Evolutionary conservation across 2,797 vertebrate species (phyloP), one percentile per base, ranked within the genome.

Genomic region (Syndactyla subalaris): DNA sequence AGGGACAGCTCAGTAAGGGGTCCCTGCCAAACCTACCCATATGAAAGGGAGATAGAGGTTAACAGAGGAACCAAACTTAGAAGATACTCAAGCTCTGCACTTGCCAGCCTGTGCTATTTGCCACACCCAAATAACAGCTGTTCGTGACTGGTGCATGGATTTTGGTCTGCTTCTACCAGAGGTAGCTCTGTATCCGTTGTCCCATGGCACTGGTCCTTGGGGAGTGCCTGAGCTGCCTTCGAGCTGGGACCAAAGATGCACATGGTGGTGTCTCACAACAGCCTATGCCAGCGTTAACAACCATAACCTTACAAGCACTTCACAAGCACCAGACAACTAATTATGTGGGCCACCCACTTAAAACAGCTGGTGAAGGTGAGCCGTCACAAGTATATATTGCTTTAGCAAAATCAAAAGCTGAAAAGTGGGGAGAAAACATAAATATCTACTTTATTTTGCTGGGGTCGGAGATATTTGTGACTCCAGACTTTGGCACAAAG

Each of bases 91-190:
- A 66, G 48, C n/a, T n/a, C 52, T 51, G 19, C 5, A 0, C 39
- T 70, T 55, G 34, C 45, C 63, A 67, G 15, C 38, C 34, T 81
- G 54, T 43, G 10, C 48, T 92, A 7, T 57, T 85, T 89, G 52
- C 34, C 67, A 0, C 74, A 36, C 45, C 18, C 55, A 62, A 17
- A 19, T 46, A 48, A 38, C 9, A 72, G 32, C 39, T 67, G 5
- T 13, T 78, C 0, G 0, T 51, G 30, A 24, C 29, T 10, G 8
- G 14, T 24, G 30, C 41, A 0, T 23, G 46, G 29, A 11, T 70
- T 87, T 71, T 26, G 23, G 22, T 11, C 93, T 85, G 41, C 55
- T 72, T 73, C 73, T 78, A 26, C 14, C 2, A 3, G 65, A 58
- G 16, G 11, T 63, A 89, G 49, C 57, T 72, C n/a, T 68, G 27